A percentile compares a stretch with the other conserved stretches of the same genome.
These are phyloP conservation scores for Hypomecis atomaria DNA, from an alignment of 2,888 invertebrate species.

Conservation along the genomic window DNA sequence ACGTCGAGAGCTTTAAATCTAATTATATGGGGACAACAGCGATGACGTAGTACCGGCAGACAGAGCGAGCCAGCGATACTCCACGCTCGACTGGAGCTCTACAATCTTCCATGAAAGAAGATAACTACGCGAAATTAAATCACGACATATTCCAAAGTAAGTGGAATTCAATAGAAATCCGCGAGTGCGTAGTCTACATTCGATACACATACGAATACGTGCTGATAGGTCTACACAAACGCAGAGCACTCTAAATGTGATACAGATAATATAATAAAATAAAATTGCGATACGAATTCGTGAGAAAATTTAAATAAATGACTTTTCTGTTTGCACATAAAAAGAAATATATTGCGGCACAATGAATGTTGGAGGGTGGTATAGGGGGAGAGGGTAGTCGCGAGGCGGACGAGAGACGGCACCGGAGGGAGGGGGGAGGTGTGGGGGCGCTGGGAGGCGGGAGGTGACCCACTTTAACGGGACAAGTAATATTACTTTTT, in stretches of 20 bases:
- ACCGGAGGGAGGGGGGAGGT: slow-evolving; percentile 51
- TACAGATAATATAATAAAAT: slow-evolving; percentile 84
- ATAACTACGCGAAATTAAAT: slow-evolving; percentile 45
- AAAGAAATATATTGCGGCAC: slow-evolving; percentile 85
- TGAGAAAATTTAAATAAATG: slow-evolving; percentile 85
- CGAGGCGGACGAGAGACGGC: slow-evolving; percentile 71
- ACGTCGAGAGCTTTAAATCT: slow-evolving; percentile 79
- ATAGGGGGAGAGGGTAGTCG: slow-evolving; percentile 74
- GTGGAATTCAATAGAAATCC: slow-evolving; percentile 40
- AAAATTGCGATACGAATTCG: slow-evolving; percentile 85
- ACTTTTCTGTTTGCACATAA: slow-evolving; percentile 85
- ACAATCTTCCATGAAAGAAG: slow-evolving; percentile 33
- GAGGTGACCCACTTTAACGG: slow-evolving; percentile 85
- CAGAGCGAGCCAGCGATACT: slow-evolving; percentile 44
- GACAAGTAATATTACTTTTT: slow-evolving; percentile 85
- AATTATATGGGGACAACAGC: slow-evolving; percentile 78
- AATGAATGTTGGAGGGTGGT: slow-evolving; percentile 82
- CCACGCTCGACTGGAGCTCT: slow-evolving; percentile 14
- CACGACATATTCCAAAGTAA: slow-evolving; percentile 46
- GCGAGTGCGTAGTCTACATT: slow-evolving; percentile 39
- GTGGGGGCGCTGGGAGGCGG: slow-evolving; percentile 54
- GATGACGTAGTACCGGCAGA: slow-evolving; percentile 59
- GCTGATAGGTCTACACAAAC: slow-evolving; percentile 61
- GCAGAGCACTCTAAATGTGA: slow-evolving; percentile 77
- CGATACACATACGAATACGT: slow-evolving; percentile 48